phyloP scores from a whole-genome alignment of 1,140 invertebrate genomes.

The Kradibia gibbosae region DNA sequence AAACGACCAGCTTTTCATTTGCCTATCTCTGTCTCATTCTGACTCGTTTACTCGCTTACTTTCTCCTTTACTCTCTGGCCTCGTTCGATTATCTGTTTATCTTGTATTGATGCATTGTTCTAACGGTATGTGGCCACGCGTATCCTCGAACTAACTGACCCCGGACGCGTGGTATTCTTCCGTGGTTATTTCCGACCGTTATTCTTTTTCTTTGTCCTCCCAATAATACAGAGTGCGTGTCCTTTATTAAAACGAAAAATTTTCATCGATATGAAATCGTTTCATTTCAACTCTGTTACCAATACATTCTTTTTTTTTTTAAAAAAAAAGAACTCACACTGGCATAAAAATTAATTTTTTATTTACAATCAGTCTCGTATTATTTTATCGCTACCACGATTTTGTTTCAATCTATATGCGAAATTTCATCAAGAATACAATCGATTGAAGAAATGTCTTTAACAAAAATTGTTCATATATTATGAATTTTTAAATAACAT shows the following conservation, averaged over 20 bases:
- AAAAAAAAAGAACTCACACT: too few species aligned
- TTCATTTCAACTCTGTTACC: background rate
- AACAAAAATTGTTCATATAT: too few species aligned
- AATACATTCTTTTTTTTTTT: background rate
- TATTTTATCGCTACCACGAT: too few species aligned
- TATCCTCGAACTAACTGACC: background rate
- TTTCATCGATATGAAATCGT: background rate
- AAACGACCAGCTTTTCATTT: constrained; percentile 51
- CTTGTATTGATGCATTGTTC: background rate
- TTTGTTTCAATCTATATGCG: too few species aligned
- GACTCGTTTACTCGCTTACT: background rate
- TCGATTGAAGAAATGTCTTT: too few species aligned
- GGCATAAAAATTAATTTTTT: too few species aligned
- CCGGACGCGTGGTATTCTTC: background rate
- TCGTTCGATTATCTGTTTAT: background rate
- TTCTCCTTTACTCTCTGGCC: background rate
- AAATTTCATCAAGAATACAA: too few species aligned
- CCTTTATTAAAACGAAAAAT: background rate
- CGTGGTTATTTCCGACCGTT: background rate
- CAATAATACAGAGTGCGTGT: background rate
- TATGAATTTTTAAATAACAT: too few species aligned
- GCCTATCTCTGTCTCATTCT: constrained; percentile 42
- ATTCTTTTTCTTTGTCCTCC: background rate
- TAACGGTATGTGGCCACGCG: background rate
- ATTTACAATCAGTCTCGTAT: too few species aligned